Percentiles rank a stretch among this genome's conserved stretches.
Evolutionary conservation across 2,113 vertebrate species (phyloP).

Genomic region (Melanotaenia duboulayi): DNA sequence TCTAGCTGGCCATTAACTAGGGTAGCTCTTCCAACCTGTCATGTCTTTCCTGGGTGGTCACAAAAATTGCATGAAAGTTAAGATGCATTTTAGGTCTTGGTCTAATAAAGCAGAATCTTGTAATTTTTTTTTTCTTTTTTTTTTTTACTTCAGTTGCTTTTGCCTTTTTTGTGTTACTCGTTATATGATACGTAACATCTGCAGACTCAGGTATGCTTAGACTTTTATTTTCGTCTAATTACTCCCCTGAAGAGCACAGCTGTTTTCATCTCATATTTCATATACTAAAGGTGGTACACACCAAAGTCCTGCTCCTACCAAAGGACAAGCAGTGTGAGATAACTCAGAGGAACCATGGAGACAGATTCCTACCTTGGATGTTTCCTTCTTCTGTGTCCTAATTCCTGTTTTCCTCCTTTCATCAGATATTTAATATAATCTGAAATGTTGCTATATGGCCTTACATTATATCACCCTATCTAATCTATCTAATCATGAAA

Average conservation of each 20-base stretch:
- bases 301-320: slow-evolving; percentile 42
- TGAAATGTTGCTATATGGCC: not conserved
- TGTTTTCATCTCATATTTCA: slow-evolving; percentile 16
- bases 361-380: slow-evolving; percentile 1
- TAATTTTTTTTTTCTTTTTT: not conserved
- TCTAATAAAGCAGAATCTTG: not conserved
- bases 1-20: slow-evolving; percentile 37
- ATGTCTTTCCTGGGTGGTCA: slow-evolving; percentile 37
- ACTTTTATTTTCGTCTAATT: slow-evolving; percentile 39
- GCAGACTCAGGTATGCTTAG: slow-evolving; percentile 12
- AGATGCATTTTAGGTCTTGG: slow-evolving; percentile 14
- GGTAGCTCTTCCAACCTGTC: slow-evolving; percentile 30
- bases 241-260: slow-evolving; percentile 25
- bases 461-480: slow-evolving; percentile 16
- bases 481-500: not conserved
- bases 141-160: not conserved
- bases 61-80: not conserved
- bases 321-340: slow-evolving; percentile 27
- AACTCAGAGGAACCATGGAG: slow-evolving; percentile 37
- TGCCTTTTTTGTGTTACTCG: slow-evolving; percentile 12
- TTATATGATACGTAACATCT: slow-evolving; percentile 25
- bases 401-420: too few relatives aligned
- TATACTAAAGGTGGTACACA: slow-evolving; percentile 24
- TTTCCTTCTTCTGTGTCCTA: not conserved
- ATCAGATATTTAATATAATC: too few relatives aligned